phyloP scores from a whole-genome alignment of 2,113 vertebrate genomes.

The Platichthys stellatus region DNA sequence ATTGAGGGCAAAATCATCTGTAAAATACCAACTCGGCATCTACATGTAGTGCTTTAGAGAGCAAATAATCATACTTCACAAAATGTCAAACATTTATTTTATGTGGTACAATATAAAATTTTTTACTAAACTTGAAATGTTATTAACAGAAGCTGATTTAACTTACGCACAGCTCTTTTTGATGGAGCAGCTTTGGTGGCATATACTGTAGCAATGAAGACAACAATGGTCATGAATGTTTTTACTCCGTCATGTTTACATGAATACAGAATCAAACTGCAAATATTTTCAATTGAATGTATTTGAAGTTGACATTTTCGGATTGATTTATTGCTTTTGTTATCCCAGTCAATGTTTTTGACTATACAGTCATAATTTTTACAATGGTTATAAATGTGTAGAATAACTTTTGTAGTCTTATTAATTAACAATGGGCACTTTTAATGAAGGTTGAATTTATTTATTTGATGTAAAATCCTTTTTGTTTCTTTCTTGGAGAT shows the following conservation, averaged over 20 bases:
- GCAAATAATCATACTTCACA: too few relatives aligned
- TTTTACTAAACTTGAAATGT: not conserved
- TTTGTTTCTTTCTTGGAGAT: slow-evolving; percentile 53
- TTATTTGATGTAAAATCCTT: slow-evolving; percentile 16
- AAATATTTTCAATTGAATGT: slow-evolving; percentile 1
- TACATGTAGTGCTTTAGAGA: too few relatives aligned
- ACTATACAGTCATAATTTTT: slow-evolving; percentile 5
- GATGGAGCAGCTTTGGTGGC: not conserved
- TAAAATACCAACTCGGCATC: too few relatives aligned
- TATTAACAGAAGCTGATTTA: not conserved
- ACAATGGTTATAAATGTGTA: slow-evolving; percentile 11
- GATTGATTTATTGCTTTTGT: slow-evolving; percentile 43
- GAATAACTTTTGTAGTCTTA: slow-evolving; percentile 4
- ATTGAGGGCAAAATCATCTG: too few relatives aligned
- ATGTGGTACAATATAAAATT: too few relatives aligned
- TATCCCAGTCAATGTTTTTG: slow-evolving; percentile 42
- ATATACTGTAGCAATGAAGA: slow-evolving; percentile 6
- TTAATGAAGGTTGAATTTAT: slow-evolving; percentile 22
- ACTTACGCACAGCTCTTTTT: not conserved
- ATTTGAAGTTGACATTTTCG: slow-evolving; percentile 21
- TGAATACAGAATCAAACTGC: not conserved
- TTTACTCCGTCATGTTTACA: slow-evolving; percentile 4
- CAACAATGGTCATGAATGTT: not conserved
- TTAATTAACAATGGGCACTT: slow-evolving; percentile 32
- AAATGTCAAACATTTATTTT: too few relatives aligned